Conservation (phyloP, 2,113 vertebrate species). For the Rhinolophus sinicus region DNA sequence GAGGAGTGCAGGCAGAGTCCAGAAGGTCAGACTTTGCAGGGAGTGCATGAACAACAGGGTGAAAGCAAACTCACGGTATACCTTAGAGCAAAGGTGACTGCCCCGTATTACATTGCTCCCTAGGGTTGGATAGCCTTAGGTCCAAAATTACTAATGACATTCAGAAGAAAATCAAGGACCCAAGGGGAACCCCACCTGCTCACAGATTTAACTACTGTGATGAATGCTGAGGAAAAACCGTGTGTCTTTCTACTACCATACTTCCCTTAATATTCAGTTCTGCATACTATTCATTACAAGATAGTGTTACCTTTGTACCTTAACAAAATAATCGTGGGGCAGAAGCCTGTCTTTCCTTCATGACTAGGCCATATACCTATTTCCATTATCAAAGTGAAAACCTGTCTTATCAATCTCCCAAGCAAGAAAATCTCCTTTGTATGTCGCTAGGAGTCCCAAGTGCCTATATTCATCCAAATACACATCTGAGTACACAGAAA, state of each 20-base stretch:
- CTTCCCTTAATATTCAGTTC: background rate
- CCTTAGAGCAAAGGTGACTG: background rate
- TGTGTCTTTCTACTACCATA: background rate
- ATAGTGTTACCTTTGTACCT: background rate
- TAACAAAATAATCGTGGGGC: background rate
- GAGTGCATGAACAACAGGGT: background rate
- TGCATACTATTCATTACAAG: background rate
- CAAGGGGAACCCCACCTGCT: background rate
- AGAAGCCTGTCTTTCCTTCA: background rate
- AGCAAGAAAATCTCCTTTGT: background rate
- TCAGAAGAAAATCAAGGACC: background rate
- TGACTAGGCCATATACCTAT: background rate
- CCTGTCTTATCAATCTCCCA: background rate
- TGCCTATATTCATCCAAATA: background rate
- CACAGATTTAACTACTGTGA: background rate
- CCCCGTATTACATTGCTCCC: background rate
- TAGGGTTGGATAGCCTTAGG: background rate
- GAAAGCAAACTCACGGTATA: background rate
- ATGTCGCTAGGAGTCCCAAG: background rate
- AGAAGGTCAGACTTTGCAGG: background rate
- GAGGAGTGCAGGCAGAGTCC: background rate
- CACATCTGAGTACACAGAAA: background rate
- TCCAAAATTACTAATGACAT: background rate
- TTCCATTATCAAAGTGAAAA: slow-evolving; percentile 2
- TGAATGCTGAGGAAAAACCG: background rate